Evolutionary conservation across 37 sponge, comb jelly and placozoan species (phyloP).

Genomic region (Oopsacas minuta): DNA sequence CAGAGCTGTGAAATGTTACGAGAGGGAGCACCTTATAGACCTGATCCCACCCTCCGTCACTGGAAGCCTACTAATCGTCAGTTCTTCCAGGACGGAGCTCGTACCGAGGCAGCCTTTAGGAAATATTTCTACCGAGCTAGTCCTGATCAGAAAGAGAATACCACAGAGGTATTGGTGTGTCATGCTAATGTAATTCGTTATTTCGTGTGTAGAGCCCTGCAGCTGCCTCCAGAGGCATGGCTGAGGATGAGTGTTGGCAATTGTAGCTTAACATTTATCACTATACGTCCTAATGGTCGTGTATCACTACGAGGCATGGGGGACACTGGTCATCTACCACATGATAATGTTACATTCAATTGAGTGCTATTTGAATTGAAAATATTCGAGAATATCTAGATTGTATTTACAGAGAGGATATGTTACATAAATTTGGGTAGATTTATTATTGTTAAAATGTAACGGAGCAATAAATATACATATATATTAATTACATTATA

Average conservation of each 20-base stretch:
- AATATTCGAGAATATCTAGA: too few relatives aligned
- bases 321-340: conserved; percentile 75
- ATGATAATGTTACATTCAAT: conserved; percentile 55
- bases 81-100: conserved; percentile 81
- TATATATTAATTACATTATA: too few relatives aligned
- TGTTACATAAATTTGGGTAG: too few relatives aligned
- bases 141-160: conserved; percentile 61
- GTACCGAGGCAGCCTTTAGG: conserved; percentile 89
- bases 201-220: conserved; percentile 91
- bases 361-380: too few relatives aligned
- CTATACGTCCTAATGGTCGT: conserved; percentile 68
- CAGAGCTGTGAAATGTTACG: conserved; percentile 52
- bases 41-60: conserved; percentile 51
- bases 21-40: conserved; percentile 77
- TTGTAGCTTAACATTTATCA: conserved; percentile 68
- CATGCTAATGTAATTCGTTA: conserved; percentile 95
- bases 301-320: conserved; percentile 56
- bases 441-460: too few relatives aligned
- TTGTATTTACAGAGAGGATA: too few relatives aligned
- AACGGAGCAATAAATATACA: too few relatives aligned
- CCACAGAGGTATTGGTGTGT: conserved; percentile 68
- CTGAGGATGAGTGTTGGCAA: conserved; percentile 70
- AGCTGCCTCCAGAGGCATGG: conserved; percentile 94
- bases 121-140: conserved; percentile 76
- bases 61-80: conserved; percentile 75